phyloP scores from a whole-genome alignment of 1,140 invertebrate genomes.

The Papilio aristodemus region DNA sequence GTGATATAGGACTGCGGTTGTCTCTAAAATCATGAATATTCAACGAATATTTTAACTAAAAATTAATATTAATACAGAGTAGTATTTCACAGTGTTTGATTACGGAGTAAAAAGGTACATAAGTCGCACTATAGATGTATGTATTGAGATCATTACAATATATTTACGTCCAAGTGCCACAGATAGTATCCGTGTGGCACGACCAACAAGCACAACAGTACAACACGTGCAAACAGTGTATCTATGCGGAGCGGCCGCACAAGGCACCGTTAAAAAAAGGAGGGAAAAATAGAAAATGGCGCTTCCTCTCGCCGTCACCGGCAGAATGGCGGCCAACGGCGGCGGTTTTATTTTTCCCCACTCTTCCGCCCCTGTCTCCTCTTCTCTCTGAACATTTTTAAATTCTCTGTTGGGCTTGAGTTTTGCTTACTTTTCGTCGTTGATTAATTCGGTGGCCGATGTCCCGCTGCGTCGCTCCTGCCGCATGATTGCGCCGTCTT shows the following conservation, averaged over 20 bases:
- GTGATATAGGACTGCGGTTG: too few relatives aligned
- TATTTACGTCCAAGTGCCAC: neutral
- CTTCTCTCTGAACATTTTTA: slow-evolving; percentile 62
- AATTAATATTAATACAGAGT: too few relatives aligned
- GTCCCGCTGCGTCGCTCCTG: slow-evolving; percentile 62
- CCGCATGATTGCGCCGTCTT: slow-evolving; percentile 62
- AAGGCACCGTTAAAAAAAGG: slow-evolving; percentile 55
- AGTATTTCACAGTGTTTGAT: too few relatives aligned
- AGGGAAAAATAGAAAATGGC: slow-evolving; percentile 66
- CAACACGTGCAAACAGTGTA: slow-evolving; percentile 38
- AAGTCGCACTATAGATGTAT: too few relatives aligned
- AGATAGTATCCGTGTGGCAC: neutral
- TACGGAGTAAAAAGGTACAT: too few relatives aligned
- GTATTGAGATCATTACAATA: neutral
- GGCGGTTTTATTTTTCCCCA: slow-evolving; percentile 62
- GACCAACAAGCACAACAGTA: slow-evolving; percentile 25
- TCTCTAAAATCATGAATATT: too few relatives aligned
- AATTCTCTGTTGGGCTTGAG: slow-evolving; percentile 52
- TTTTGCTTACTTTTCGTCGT: slow-evolving; percentile 66
- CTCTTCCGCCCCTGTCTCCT: slow-evolving; percentile 60
- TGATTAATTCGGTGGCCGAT: slow-evolving; percentile 72
- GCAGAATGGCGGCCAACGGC: slow-evolving; percentile 64
- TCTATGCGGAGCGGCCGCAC: slow-evolving; percentile 36
- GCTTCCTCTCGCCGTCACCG: slow-evolving; percentile 68
- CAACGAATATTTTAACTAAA: too few relatives aligned